Evolutionary conservation across 2,888 invertebrate genomes (phyloP).

Genomic region (Drosophila recens): DNA sequence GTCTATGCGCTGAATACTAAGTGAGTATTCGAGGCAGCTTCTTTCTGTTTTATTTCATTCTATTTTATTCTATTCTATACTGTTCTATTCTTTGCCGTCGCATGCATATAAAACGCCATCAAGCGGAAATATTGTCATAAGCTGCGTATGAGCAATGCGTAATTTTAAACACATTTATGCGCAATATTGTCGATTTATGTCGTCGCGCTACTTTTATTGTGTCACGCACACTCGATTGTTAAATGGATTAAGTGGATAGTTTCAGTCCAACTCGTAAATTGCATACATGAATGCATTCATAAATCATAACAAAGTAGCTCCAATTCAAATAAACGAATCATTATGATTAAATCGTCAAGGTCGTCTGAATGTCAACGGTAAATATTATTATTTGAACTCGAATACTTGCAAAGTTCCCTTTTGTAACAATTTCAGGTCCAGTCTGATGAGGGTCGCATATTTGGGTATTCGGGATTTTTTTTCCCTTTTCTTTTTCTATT

Average conservation of each 20-base stretch:
- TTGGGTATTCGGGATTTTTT: background rate
- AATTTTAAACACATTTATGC: slow-evolving; percentile 79
- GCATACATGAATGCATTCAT: slow-evolving; percentile 21
- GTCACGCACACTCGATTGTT: slow-evolving; percentile 48
- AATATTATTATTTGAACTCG: slow-evolving; percentile 9
- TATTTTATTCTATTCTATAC: background rate
- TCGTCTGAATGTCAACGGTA: slow-evolving; percentile 6
- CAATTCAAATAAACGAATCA: background rate
- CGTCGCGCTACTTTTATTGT: slow-evolving; percentile 30
- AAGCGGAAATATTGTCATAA: slow-evolving; percentile 78
- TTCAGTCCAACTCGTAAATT: slow-evolving; percentile 33
- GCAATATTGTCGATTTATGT: slow-evolving; percentile 74
- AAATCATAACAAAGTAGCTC: slow-evolving; percentile 4
- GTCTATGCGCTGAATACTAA: slow-evolving; percentile 71
- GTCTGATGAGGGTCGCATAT: slow-evolving; percentile 19
- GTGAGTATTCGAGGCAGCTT: slow-evolving; percentile 47
- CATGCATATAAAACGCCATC: slow-evolving; percentile 56
- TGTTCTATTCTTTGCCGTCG: slow-evolving; percentile 17
- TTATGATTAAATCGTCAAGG: slow-evolving; percentile 22
- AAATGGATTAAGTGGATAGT: slow-evolving; percentile 34
- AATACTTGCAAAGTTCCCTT: slow-evolving; percentile 6
- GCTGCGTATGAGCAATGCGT: slow-evolving; percentile 80
- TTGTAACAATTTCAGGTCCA: background rate
- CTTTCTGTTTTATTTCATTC: background rate
- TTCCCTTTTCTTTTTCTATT: slow-evolving; percentile 6